A percentile compares a stretch with the other conserved stretches of the same genome.
phyloP scores from a whole-genome alignment of 2,113 vertebrate species.

The Neotoma lepida region DNA sequence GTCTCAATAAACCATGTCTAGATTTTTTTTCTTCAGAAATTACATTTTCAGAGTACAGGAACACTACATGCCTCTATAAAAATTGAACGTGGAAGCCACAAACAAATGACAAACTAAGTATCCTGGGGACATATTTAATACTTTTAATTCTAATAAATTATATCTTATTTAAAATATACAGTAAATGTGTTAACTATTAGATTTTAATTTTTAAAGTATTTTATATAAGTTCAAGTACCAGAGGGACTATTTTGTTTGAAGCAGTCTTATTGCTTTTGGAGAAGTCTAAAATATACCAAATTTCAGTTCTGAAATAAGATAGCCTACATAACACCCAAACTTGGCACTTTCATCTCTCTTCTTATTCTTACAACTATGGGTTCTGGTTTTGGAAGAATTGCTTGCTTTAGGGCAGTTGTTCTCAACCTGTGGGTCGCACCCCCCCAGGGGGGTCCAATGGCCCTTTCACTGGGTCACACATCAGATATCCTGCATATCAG shows the following conservation, averaged over 20 bases:
- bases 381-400: background rate
- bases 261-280: background rate
- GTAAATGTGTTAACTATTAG: background rate
- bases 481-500: background rate
- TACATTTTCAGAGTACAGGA: background rate
- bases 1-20: conserved; percentile 70
- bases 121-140: background rate
- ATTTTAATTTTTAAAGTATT: background rate
- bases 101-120: conserved; percentile 35
- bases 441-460: background rate
- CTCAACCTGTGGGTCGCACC: background rate
- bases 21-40: conserved; percentile 58
- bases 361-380: background rate
- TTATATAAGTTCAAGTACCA: background rate
- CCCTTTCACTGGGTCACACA: background rate
- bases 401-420: background rate
- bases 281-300: background rate
- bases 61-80: conserved; percentile 12
- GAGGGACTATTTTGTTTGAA: background rate
- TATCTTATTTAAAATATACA: background rate
- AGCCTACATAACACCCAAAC: background rate
- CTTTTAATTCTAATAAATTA: conserved; percentile 6
- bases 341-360: background rate
- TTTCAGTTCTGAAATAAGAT: background rate
- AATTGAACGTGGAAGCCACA: background rate